Base-by-base conservation (phyloP, 2,888 invertebrate species). In the Eueremaeus valkanovi region DNA sequence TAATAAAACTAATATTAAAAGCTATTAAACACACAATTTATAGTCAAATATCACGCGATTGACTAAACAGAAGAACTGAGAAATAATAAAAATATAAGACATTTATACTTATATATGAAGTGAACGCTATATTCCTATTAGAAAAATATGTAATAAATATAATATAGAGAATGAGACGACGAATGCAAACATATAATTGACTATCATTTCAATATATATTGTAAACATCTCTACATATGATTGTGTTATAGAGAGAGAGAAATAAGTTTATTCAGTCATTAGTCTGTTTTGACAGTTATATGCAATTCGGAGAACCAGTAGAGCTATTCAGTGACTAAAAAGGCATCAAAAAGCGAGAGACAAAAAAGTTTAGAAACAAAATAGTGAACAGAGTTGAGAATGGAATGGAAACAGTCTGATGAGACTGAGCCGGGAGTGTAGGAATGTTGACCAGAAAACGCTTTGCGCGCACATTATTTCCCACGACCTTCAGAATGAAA, bases 241-340 rank as follows among this genome's bases (percentile, higher is more conserved):
- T n/a, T n/a, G n/a, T n/a, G n/a, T n/a, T n/a, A n/a, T n/a, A n/a
- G n/a, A n/a, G n/a, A n/a, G n/a, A n/a, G 42, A 42, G 13, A 42
- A 11, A 11, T 42, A 42, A 42, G 42, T 42, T 42, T 42, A 18
- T 58, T 29, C 21, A 58, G 58, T 58, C 11, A 58, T 58, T 27
- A 58, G 58, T 24, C n/a, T 51, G 58, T 58, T 58, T 18, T 58
- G 58, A 58, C 58, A 58, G 58, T 58, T 58, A 58, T 58, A 3
- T 29, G 8, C 3, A 29, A 27, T 58, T 13, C 5, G 27, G 6
- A 6, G 6, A 58, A 58, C 3, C 24, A 58, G 27, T 58, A 58
- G 58, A 24, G 58, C 18, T 42, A 42, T 42, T 42, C 13, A 42
- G 42, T 13, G 13, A 42, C 13, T 8, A 42, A 42, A 13, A 11